Evolutionary conservation across 2,113 vertebrate genomes (phyloP).

Genomic region (Oncorhynchus mykiss): DNA sequence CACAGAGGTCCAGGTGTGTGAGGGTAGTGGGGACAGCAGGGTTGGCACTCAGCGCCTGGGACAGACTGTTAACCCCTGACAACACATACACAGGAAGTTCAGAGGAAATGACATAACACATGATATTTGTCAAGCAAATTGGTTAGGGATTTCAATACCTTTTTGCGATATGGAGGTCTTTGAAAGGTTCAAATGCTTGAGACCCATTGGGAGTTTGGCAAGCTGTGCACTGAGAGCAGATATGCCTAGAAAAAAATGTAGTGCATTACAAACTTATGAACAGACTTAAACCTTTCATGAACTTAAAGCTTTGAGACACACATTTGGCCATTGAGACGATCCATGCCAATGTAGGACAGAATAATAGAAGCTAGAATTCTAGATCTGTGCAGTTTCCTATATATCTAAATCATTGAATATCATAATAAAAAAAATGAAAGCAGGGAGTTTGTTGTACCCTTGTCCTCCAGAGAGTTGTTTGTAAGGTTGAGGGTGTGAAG

Average conservation of each 20-base stretch:
- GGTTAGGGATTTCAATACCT: slow-evolving; percentile 70
- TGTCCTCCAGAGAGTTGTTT: slow-evolving; percentile 92
- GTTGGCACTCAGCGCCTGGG: slow-evolving; percentile 87
- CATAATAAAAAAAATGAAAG: too few relatives aligned
- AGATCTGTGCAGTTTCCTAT: too few relatives aligned
- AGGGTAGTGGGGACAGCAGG: slow-evolving; percentile 75
- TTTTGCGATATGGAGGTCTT: slow-evolving; percentile 90
- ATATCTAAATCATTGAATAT: too few relatives aligned
- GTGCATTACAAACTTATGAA: too few relatives aligned
- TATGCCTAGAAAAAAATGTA: slow-evolving; percentile 75
- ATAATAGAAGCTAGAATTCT: too few relatives aligned
- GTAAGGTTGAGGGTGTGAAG: slow-evolving; percentile 90
- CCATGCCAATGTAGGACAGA: too few relatives aligned
- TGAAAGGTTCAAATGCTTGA: slow-evolving; percentile 89
- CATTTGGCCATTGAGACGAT: too few relatives aligned
- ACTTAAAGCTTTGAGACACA: too few relatives aligned
- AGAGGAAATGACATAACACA: slow-evolving; percentile 3
- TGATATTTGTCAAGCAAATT: too few relatives aligned
- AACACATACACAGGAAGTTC: not conserved
- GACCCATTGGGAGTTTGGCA: slow-evolving; percentile 88
- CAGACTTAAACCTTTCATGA: too few relatives aligned
- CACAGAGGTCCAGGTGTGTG: slow-evolving; percentile 88
- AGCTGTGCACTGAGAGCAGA: slow-evolving; percentile 85
- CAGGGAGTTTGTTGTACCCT: slow-evolving; percentile 74
- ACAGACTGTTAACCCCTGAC: slow-evolving; percentile 90